Percentiles rank a stretch among this genome's conserved stretches.
Evolutionary conservation across 2,113 vertebrate species (phyloP).

Genomic region (Anolis carolinensis): DNA sequence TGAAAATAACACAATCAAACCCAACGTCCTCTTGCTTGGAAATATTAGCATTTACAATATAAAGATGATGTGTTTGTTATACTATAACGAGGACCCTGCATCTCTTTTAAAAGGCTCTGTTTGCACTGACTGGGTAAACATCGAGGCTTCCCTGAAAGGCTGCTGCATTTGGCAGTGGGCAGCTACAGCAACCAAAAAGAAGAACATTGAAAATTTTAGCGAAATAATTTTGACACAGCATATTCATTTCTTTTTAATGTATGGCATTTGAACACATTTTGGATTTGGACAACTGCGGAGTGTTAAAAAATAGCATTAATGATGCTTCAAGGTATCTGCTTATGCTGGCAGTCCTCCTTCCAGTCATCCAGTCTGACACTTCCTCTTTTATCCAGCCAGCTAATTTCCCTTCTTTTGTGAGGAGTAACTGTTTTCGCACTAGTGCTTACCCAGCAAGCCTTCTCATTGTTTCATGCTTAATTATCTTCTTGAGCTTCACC

Average conservation of each 20-base stretch:
- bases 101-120: conserved; percentile 54
- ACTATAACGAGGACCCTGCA: conserved; percentile 66
- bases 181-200: conserved; percentile 58
- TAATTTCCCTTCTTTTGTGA: conserved; percentile 86
- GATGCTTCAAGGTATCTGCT: conserved; percentile 78
- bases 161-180: conserved; percentile 51
- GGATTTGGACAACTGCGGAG: conserved; percentile 75
- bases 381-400: conserved; percentile 82
- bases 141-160: conserved; percentile 53
- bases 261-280: conserved; percentile 72
- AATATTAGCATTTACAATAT: conserved; percentile 69
- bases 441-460: conserved; percentile 82
- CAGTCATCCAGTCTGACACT: conserved; percentile 81
- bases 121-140: conserved; percentile 67
- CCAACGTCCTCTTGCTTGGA: conserved; percentile 75
- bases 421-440: conserved; percentile 84
- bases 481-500: conserved; percentile 82
- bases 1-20: conserved; percentile 74
- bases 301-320: conserved; percentile 80
- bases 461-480: conserved; percentile 83
- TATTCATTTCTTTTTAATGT: conserved; percentile 71
- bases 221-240: conserved; percentile 70
- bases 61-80: conserved; percentile 74
- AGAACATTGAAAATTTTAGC: conserved; percentile 70
- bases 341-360: conserved; percentile 78